A percentile compares a stretch with the other conserved stretches of the same genome.
Conservation (phyloP, 1,140 invertebrate species). For the Leptinotarsa lineolata region DNA sequence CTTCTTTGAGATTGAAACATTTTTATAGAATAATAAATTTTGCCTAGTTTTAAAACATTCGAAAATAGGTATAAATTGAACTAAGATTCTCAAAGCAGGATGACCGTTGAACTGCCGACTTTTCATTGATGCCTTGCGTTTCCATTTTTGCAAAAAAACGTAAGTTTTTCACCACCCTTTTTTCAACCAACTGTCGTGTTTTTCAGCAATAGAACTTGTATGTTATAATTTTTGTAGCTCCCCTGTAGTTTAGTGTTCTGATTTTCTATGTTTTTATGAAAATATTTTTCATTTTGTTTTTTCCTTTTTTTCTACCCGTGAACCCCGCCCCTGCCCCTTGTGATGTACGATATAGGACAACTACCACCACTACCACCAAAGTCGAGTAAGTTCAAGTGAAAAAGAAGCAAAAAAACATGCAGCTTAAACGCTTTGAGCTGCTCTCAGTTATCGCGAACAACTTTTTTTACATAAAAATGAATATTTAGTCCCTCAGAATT, state of each 20-base stretch:
- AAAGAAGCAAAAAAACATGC: conserved; percentile 5
- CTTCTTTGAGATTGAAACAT: neutral
- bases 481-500: neutral
- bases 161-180: conserved; percentile 40
- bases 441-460: conserved; percentile 4
- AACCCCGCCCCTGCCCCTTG: conserved; percentile 38
- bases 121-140: conserved; percentile 31
- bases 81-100: no score
- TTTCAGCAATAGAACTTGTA: conserved; percentile 22
- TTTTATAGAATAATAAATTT: no score
- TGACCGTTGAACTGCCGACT: neutral
- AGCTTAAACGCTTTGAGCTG: conserved; percentile 22
- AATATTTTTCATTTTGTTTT: conserved; percentile 38
- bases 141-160: conserved; percentile 47
- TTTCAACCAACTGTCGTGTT: conserved; percentile 32
- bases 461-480: conserved; percentile 26
- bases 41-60: no score
- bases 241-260: conserved; percentile 1
- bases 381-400: conserved; percentile 53
- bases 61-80: no score
- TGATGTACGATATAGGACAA: conserved; percentile 48
- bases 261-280: conserved; percentile 9
- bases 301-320: conserved; percentile 55
- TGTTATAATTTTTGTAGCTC: conserved; percentile 14
- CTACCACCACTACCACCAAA: conserved; percentile 53